Evolutionary conservation across 2,797 vertebrate species (phyloP), one percentile per base, ranked within the genome.

Genomic region (Acrossocheilus fasciatus): DNA sequence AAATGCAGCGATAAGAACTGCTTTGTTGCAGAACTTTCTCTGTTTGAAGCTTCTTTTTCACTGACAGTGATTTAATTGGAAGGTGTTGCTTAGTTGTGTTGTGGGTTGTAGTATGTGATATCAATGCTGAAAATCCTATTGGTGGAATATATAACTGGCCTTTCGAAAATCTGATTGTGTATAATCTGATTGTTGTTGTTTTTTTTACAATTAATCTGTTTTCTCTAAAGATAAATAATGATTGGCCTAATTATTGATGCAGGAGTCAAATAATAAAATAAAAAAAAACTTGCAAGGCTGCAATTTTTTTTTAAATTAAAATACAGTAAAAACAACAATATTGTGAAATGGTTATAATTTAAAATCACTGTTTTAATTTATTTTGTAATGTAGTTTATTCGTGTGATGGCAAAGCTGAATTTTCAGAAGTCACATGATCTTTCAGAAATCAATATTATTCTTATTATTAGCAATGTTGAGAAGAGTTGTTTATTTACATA

Each of bases 1-100:
- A 91, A 88, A 81, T 82, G 14, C 57, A 74, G n/a, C 20, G 87
- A 45, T 87, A 89, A 79, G 11, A 59, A 83, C 83, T 81, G 59
- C 74, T 77, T 70, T 83, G 74, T 83, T 72, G 86, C 86, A 23
- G 81, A 74, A 64, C 69, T 45, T 30, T 88, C 72, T 23, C 54
- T 88, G 50, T 88, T 6, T 15, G 41, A 73, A 73, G 14, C 70
- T 26, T 26, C 0, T 15, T 73, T n/a, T 18, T 9, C 17, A 12
- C 26, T 20, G 73, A 18, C n/a, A 18, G 17, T 75, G 9, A 52
- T 34, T 75, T 50, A 20, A 18, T 50, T 41, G n/a, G 72, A 5
- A 15, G n/a, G 10, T 74, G 4, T 34, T 52, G 26, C 73, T 75
- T 34, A 34, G 45, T 10, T 52, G 45, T 47, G 9, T 47, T 47